These are phyloP conservation scores for Armadillidium nasatum DNA, from an alignment of 1,140 invertebrate species.

Conservation along the genomic window DNA sequence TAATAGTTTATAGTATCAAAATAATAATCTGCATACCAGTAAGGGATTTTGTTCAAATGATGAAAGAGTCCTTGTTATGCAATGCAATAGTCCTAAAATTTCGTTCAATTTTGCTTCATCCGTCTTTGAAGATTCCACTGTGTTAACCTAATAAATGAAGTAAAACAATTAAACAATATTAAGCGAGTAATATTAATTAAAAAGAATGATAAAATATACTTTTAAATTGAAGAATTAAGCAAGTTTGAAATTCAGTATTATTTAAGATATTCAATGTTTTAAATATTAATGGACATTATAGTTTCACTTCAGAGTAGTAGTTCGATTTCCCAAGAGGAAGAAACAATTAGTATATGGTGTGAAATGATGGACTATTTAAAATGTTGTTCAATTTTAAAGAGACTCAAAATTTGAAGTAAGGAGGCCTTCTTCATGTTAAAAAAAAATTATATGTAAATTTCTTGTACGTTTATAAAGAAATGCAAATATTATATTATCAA, in stretches of 20 bases:
- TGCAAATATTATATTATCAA: too few relatives aligned
- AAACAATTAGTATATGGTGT: too few relatives aligned
- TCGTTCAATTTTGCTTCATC: slow-evolving; percentile 8
- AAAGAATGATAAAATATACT: too few relatives aligned
- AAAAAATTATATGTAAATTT: too few relatives aligned
- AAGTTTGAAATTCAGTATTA: neutral
- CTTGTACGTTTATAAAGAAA: too few relatives aligned
- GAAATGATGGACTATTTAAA: too few relatives aligned
- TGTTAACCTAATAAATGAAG: neutral
- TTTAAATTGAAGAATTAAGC: neutral
- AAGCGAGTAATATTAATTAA: neutral
- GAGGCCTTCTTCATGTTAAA: too few relatives aligned
- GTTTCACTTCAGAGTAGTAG: neutral
- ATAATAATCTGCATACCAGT: neutral
- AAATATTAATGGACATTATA: neutral
- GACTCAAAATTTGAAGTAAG: too few relatives aligned
- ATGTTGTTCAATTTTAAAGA: too few relatives aligned
- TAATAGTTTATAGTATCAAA: too few relatives aligned
- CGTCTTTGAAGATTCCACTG: neutral
- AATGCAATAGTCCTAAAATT: neutral
- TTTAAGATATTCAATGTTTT: neutral
- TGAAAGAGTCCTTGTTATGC: neutral
- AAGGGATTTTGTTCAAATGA: neutral
- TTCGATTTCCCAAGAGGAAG: neutral
- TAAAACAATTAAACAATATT: neutral